A percentile compares a stretch with the other conserved stretches of the same genome.
These are phyloP conservation scores for Tinamus major DNA, from an alignment of 2,797 vertebrate species.

Conservation along the genomic window DNA sequence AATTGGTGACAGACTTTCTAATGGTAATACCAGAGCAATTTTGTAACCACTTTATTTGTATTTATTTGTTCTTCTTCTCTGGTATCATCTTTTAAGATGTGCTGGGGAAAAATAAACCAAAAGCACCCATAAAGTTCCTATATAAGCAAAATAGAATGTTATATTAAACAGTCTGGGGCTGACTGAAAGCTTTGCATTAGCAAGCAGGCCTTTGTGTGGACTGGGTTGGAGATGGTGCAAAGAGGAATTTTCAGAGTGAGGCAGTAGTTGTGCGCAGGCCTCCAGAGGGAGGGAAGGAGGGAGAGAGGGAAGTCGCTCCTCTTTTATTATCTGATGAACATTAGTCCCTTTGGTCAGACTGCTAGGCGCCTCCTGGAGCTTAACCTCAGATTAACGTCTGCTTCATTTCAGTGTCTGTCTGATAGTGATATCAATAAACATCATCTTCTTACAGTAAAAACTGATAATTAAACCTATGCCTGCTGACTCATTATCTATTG, in stretches of 20 bases:
- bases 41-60: not conserved
- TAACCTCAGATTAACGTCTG: conserved; percentile 69
- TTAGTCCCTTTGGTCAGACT: conserved; percentile 73
- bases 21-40: not conserved
- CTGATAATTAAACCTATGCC: conserved; percentile 53
- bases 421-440: conserved; percentile 71
- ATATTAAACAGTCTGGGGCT: not conserved
- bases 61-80: not conserved
- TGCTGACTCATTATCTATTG: conserved; percentile 49
- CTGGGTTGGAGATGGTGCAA: not conserved
- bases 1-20: not conserved
- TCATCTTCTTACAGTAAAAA: conserved; percentile 68
- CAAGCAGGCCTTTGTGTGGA: not conserved
- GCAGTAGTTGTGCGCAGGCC: not conserved
- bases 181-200: not conserved
- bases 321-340: conserved; percentile 67
- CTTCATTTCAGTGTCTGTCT: conserved; percentile 70
- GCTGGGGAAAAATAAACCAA: not conserved
- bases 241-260: not conserved
- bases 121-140: not conserved
- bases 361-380: conserved; percentile 66
- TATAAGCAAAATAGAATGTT: not conserved
- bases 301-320: conserved; percentile 3
- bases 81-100: not conserved
- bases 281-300: not conserved